phyloP scores from a whole-genome alignment of 2,113 vertebrate genomes.

The Ammodramus savannarum region DNA sequence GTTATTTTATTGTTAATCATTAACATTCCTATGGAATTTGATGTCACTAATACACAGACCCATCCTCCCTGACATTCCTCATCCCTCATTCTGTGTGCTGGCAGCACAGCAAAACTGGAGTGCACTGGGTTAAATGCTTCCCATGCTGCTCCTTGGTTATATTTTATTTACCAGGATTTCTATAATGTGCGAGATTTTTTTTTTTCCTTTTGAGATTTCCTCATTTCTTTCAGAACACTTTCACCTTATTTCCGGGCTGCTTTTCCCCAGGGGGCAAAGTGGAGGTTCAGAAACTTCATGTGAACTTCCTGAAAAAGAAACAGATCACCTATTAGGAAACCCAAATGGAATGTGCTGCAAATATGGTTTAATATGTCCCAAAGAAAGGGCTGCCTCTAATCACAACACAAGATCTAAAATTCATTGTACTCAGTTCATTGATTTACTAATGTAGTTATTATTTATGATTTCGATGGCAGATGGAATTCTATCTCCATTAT shows the following conservation, averaged over 20 bases:
- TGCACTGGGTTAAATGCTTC: slow-evolving; percentile 21
- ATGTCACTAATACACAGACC: neutral
- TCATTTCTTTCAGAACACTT: slow-evolving; percentile 43
- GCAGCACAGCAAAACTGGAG: neutral
- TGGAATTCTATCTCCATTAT: slow-evolving; percentile 20
- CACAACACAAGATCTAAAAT: slow-evolving; percentile 24
- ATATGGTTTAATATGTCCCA: slow-evolving; percentile 17
- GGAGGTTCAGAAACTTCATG: slow-evolving; percentile 49
- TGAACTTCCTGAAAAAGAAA: slow-evolving; percentile 66
- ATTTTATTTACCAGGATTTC: slow-evolving; percentile 52
- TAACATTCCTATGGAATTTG: neutral
- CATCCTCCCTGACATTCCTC: neutral
- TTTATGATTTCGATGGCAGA: slow-evolving; percentile 35
- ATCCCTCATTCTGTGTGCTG: neutral
- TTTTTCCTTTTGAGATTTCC: slow-evolving; percentile 34
- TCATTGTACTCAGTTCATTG: slow-evolving; percentile 22
- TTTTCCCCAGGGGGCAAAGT: neutral
- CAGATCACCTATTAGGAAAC: slow-evolving; percentile 56
- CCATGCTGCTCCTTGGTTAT: neutral
- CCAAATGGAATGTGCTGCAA: slow-evolving; percentile 31
- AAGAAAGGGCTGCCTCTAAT: slow-evolving; percentile 51
- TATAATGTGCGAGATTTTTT: neutral
- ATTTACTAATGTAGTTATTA: slow-evolving; percentile 56
- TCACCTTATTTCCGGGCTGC: slow-evolving; percentile 49
- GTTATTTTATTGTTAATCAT: neutral